phyloP scores from a whole-genome alignment of 2,113 vertebrate genomes.

The Hippocampus zosterae region DNA sequence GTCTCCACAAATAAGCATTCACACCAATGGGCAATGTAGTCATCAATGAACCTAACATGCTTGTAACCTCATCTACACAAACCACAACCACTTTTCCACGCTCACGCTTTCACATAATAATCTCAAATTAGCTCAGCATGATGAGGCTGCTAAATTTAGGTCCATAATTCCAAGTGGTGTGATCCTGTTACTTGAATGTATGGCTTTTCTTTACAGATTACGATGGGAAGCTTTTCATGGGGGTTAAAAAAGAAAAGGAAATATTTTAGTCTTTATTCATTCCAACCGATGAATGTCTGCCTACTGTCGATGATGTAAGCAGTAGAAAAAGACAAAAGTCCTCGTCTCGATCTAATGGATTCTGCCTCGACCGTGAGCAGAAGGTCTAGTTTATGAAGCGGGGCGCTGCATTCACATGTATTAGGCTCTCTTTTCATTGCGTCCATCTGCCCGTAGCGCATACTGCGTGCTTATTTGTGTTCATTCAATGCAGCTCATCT shows the following conservation, averaged over 20 bases:
- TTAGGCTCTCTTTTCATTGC: constrained; percentile 34
- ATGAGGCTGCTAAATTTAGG: not conserved
- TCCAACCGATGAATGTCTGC: constrained; percentile 25
- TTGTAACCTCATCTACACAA: too few relatives aligned
- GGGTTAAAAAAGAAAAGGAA: not conserved
- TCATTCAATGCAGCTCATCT: constrained; percentile 13
- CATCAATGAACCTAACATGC: too few relatives aligned
- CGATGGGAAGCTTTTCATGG: not conserved
- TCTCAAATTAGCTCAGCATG: not conserved
- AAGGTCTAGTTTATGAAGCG: constrained; percentile 70
- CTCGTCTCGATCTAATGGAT: constrained; percentile 71
- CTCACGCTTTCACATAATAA: not conserved
- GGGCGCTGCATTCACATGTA: constrained; percentile 54
- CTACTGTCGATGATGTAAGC: constrained; percentile 42
- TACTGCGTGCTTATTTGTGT: not conserved
- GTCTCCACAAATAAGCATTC: too few relatives aligned
- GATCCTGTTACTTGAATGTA: constrained; percentile 12
- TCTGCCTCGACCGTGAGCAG: constrained; percentile 67
- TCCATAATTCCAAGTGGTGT: not conserved
- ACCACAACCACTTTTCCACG: not conserved
- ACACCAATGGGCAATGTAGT: too few relatives aligned
- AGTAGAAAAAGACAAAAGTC: constrained; percentile 48
- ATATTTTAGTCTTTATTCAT: not conserved
- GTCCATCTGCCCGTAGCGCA: constrained; percentile 16
- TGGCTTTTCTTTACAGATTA: constrained; percentile 2